Base-by-base conservation (phyloP, 2,797 vertebrate genomes). In the Pangasius sanitwongsei region DNA sequence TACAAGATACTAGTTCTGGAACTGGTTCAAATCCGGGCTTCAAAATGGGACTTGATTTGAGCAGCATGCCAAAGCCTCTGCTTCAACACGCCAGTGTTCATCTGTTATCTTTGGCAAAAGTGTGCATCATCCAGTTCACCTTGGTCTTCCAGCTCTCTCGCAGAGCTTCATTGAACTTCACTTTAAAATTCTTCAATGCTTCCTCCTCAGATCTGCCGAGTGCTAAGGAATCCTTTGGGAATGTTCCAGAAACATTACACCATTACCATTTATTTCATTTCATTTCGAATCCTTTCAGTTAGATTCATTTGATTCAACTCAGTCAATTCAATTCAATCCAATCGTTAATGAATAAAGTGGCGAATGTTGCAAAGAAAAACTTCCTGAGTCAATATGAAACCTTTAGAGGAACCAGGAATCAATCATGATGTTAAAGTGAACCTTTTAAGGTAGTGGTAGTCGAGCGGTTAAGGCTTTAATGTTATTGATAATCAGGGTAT, bases 61-160 rank as follows among this genome's bases (percentile, higher is more conserved):
- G 44, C n/a, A 20, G 18, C 80, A 81, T 91, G 53, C 67, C 53
- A 57, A 87, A 78, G 87, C 44, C 37, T 67, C 86, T 69, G 23
- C 61, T 85, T 70, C 82, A 53, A 87, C 48, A 55, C 20, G 12
- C 48, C 81, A 50, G 50, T 89, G 63, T 91, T 48, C 97, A 97
- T 92, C 98, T 95, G 92, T 99, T 99, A 57, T 99, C 98, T 95
- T 99, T 99, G 95, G 98, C 97, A 61, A 99, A 96, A 0, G 97
- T 98, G 94, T 99, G 99, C 91, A 99, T 98, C 97, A 99, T 96
- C 99, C 99, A 99, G 95, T 99, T 99, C 92, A 99, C 97, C 95
- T 99, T 99, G 93, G 98, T 99, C 94, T 99, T 99, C 99, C 99
- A 99, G 95, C 99, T 99, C 92, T 99, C 99, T 75, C 98, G 93